A percentile compares a stretch with the other conserved stretches of the same genome.
These are phyloP conservation scores for Eriocheir sinensis DNA, from an alignment of 1,140 invertebrate species.

Conservation along the genomic window DNA sequence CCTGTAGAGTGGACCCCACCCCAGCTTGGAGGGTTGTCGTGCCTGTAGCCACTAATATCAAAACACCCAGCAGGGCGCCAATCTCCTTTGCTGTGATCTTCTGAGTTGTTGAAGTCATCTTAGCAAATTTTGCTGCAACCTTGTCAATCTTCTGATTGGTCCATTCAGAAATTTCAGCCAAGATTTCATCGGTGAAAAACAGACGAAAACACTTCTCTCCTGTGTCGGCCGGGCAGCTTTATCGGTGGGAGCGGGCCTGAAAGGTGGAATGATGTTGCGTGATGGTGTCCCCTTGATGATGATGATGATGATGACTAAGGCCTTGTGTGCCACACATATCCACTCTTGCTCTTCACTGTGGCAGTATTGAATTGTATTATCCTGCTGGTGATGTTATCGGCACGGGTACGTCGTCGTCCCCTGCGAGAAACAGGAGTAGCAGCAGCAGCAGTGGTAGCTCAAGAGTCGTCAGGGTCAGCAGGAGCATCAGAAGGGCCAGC, in stretches of 20 bases:
- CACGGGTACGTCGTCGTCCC: too few species aligned
- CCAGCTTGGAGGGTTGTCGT: not conserved
- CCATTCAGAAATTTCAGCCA: slow-evolving; percentile 41
- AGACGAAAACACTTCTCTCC: slow-evolving; percentile 39
- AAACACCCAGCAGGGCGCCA: slow-evolving; percentile 53
- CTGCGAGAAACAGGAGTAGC: too few species aligned
- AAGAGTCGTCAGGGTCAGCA: too few species aligned
- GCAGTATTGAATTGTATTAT: too few species aligned
- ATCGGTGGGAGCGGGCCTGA: not conserved
- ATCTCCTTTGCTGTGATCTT: slow-evolving; percentile 55
- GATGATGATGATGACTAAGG: not conserved
- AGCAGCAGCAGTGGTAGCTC: too few species aligned
- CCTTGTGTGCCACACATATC: too few species aligned
- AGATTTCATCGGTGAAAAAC: slow-evolving; percentile 46
- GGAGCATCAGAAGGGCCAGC: too few species aligned
- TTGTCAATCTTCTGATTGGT: slow-evolving; percentile 60
- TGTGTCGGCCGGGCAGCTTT: slow-evolving; percentile 10
- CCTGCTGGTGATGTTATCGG: too few species aligned
- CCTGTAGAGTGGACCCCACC: too few species aligned
- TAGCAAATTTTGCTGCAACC: slow-evolving; percentile 27
- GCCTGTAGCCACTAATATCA: slow-evolving; percentile 58
- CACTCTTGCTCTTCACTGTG: too few species aligned
- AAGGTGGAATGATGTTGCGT: slow-evolving; percentile 7
- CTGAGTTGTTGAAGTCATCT: slow-evolving; percentile 8
- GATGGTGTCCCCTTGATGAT: slow-evolving; percentile 32